Percentiles rank a stretch among this genome's conserved stretches.
Evolutionary conservation across 2,113 vertebrate genomes (phyloP).

Genomic region (Gallinago undulata): DNA sequence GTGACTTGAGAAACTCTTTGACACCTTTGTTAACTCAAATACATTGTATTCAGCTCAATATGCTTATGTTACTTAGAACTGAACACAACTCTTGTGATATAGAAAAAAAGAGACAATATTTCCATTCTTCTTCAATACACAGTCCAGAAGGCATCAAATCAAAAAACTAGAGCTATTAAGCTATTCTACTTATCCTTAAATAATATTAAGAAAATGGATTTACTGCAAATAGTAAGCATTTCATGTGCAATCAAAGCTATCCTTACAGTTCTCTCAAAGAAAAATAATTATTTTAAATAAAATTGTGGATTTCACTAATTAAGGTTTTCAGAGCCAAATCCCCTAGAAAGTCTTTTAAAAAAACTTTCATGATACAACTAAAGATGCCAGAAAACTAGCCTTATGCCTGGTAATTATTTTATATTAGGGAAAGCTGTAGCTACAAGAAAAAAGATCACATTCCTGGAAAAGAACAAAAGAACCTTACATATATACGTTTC

Average conservation of each 20-base stretch:
- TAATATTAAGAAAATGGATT: neutral
- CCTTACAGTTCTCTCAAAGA: neutral
- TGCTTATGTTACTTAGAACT: neutral
- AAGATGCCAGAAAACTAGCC: neutral
- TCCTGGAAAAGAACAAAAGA: conserved; percentile 1
- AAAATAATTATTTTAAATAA: neutral
- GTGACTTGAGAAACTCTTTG: neutral
- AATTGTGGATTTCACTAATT: neutral
- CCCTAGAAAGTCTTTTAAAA: neutral
- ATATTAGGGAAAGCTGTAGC: conserved; percentile 16
- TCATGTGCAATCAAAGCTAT: neutral
- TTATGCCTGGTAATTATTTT: conserved; percentile 3
- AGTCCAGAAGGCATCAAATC: neutral
- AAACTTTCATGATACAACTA: neutral
- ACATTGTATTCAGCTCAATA: neutral
- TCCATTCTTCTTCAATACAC: neutral
- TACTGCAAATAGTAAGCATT: neutral
- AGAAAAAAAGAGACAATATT: neutral
- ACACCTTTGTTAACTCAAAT: neutral
- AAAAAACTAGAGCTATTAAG: neutral
- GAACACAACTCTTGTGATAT: neutral
- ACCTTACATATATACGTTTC: neutral
- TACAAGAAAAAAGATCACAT: neutral
- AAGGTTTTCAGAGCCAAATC: neutral
- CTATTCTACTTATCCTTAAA: neutral